Conservation (phyloP, 2,113 vertebrate genomes). For the Poecilia latipinna region DNA sequence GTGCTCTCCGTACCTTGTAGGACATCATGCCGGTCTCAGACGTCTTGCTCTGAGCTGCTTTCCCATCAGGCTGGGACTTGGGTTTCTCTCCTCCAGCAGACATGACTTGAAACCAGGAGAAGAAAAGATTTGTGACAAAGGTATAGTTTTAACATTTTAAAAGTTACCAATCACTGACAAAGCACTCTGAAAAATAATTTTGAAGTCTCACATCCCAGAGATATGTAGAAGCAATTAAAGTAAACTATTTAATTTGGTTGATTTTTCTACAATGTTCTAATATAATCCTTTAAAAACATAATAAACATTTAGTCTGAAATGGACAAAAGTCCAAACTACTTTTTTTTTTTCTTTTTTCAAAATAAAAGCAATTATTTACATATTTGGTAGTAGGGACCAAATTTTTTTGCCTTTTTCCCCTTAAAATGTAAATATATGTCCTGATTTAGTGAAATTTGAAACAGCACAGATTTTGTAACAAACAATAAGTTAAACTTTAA, state of each 20-base stretch:
- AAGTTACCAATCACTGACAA: background rate
- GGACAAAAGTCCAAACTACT: no score
- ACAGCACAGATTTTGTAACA: no score
- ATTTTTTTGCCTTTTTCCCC: no score
- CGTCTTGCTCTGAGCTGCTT: slow-evolving; percentile 69
- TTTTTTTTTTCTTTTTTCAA: no score
- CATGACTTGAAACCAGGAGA: slow-evolving; percentile 64
- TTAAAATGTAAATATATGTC: background rate
- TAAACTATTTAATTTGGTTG: background rate
- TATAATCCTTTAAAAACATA: no score
- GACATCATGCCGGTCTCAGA: slow-evolving; percentile 68
- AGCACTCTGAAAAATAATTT: background rate
- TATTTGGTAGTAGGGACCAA: background rate
- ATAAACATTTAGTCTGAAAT: no score
- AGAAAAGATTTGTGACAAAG: background rate
- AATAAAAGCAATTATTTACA: no score
- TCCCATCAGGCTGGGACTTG: slow-evolving; percentile 77
- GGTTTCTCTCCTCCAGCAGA: slow-evolving; percentile 79
- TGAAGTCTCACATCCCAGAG: background rate
- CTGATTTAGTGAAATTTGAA: no score
- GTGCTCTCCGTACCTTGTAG: slow-evolving; percentile 65
- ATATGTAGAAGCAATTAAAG: background rate
- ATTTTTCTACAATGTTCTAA: background rate
- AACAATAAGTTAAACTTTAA: no score
- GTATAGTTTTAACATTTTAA: background rate